These are phyloP conservation scores for Agrypnia vestita DNA, from an alignment of 1,140 invertebrate genomes.

Conservation along the genomic window DNA sequence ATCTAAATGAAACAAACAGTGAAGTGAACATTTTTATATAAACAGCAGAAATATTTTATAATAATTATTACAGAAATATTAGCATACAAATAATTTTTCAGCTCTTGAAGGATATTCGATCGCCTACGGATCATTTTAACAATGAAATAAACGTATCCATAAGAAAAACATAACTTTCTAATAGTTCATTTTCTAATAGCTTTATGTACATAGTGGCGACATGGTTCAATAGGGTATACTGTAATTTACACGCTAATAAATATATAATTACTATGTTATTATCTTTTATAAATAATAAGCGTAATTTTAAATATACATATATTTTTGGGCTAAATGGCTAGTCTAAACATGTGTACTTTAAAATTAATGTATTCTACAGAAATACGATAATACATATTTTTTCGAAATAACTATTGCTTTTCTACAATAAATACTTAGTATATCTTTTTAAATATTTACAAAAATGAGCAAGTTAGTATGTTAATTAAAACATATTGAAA, in stretches of 20 bases:
- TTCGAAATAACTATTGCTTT: not conserved
- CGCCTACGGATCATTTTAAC: not conserved
- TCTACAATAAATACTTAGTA: not conserved
- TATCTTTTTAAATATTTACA: too few relatives aligned
- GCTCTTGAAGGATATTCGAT: constrained; percentile 21
- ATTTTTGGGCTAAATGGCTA: constrained; percentile 3
- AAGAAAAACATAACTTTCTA: not conserved
- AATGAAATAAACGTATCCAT: not conserved
- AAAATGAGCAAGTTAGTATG: too few relatives aligned
- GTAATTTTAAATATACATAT: constrained; percentile 25
- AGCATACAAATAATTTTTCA: constrained; percentile 38
- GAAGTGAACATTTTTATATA: constrained; percentile 60
- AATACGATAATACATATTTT: not conserved
- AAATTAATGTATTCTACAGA: not conserved
- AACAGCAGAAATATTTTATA: constrained; percentile 55
- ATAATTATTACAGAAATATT: constrained; percentile 45
- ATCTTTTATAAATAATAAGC: constrained; percentile 32
- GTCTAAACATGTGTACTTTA: not conserved
- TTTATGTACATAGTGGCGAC: not conserved
- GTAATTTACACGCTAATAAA: constrained; percentile 12
- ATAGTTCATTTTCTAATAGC: constrained; percentile 8
- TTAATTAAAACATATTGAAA: not conserved
- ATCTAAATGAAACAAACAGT: constrained; percentile 25
- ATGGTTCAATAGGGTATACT: not conserved
- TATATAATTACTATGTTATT: constrained; percentile 18